phyloP scores from a whole-genome alignment of 2,113 vertebrate species.

The Scatophagus argus region DNA sequence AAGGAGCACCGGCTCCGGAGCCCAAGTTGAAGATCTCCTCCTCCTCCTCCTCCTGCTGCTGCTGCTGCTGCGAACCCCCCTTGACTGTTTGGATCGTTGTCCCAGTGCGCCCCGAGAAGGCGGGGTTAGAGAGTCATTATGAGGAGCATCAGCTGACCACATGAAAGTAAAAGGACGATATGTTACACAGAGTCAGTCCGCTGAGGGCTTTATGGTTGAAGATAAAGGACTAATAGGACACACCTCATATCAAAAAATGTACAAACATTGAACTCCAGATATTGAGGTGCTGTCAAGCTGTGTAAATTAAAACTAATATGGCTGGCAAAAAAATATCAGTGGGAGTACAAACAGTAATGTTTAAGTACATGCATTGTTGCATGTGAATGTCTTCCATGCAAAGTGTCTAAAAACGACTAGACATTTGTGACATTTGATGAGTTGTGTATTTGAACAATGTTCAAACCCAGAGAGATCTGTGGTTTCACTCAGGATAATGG shows the following conservation, averaged over 20 bases:
- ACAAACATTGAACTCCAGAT: neutral
- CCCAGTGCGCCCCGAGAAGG: slow-evolving; percentile 57
- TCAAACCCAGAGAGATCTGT: no score
- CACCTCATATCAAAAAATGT: neutral
- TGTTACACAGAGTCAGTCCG: neutral
- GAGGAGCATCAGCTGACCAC: slow-evolving; percentile 34
- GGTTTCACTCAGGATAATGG: no score
- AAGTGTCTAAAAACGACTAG: no score
- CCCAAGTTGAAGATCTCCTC: slow-evolving; percentile 63
- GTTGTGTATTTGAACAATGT: no score
- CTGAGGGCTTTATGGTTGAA: neutral
- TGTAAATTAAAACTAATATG: neutral
- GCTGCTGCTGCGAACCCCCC: neutral
- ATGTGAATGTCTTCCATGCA: neutral
- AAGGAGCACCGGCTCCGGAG: slow-evolving; percentile 41
- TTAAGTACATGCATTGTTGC: neutral
- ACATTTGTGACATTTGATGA: no score
- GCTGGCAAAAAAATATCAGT: neutral
- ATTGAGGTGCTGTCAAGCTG: neutral
- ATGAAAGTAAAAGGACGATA: neutral
- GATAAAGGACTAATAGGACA: neutral
- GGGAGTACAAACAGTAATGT: neutral
- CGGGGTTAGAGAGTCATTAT: slow-evolving; percentile 57
- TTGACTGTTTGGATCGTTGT: slow-evolving; percentile 56
- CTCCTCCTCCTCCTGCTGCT: slow-evolving; percentile 39